Conservation (phyloP, 2,797 vertebrate genomes). For the Xiphophorus birchmanni region DNA sequence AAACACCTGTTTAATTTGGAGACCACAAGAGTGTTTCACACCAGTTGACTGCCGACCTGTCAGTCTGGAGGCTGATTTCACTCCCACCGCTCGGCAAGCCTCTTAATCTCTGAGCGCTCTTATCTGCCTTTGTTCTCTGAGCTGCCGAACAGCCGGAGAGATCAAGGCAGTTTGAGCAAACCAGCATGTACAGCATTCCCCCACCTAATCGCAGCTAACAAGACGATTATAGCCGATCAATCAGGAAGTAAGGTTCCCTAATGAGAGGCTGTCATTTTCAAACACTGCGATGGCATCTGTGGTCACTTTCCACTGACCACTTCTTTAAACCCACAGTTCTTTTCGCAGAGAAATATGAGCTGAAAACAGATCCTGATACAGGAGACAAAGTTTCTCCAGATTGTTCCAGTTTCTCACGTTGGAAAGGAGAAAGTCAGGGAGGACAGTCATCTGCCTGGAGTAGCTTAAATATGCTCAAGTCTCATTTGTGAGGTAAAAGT, state of each 20-base stretch:
- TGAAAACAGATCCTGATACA: constrained; percentile 30
- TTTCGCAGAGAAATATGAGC: constrained; percentile 32
- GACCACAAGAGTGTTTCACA: constrained; percentile 1
- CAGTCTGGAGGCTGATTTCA: constrained; percentile 38
- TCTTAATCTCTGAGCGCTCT: constrained; percentile 49
- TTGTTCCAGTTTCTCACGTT: background rate
- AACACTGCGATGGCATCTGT: constrained; percentile 34
- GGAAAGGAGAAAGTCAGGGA: background rate
- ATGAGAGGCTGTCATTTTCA: constrained; percentile 51
- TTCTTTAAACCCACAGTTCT: constrained; percentile 36
- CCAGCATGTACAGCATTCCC: constrained; percentile 25
- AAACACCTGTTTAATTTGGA: constrained; percentile 18
- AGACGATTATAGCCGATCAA: constrained; percentile 73
- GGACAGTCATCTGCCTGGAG: constrained; percentile 6
- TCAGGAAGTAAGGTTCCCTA: constrained; percentile 50
- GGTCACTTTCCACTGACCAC: constrained; percentile 31
- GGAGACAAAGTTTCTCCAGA: constrained; percentile 14
- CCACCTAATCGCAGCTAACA: constrained; percentile 61
- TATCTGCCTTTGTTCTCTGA: constrained; percentile 63
- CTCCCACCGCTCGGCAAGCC: constrained; percentile 44
- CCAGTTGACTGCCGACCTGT: constrained; percentile 32
- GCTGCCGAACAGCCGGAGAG: constrained; percentile 46
- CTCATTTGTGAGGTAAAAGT: background rate
- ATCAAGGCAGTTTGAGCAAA: constrained; percentile 45
- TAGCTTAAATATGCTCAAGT: constrained; percentile 7